These are phyloP conservation scores for Sitta europaea DNA, from an alignment of 2,113 vertebrate species.

Conservation along the genomic window DNA sequence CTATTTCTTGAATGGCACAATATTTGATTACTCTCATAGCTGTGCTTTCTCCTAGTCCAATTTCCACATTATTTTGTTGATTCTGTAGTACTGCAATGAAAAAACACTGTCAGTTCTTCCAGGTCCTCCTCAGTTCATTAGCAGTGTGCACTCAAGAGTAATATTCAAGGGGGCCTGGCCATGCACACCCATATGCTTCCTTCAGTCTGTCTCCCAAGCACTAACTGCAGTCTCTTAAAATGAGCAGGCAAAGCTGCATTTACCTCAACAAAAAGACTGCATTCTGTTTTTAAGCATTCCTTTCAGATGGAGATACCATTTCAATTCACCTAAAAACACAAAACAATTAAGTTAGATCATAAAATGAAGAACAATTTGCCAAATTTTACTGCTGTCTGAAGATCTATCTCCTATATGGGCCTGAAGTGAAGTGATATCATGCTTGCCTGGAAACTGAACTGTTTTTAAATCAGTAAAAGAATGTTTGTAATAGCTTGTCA, in stretches of 20 bases:
- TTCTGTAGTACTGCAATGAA: neutral
- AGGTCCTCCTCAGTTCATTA: neutral
- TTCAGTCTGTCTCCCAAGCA: neutral
- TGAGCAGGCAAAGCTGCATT: neutral
- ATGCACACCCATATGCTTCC: neutral
- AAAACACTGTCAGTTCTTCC: neutral
- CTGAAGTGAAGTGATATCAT: neutral
- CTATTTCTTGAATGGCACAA: neutral
- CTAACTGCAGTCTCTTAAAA: neutral
- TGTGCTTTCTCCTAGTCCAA: neutral
- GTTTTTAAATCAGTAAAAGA: neutral
- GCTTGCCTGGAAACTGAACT: neutral
- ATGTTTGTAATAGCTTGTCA: neutral
- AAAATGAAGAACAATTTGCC: neutral
- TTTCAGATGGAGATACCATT: neutral
- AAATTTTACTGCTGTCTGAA: neutral
- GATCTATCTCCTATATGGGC: neutral
- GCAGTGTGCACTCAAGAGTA: neutral
- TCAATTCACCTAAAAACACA: neutral
- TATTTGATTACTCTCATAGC: neutral
- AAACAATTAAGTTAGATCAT: neutral
- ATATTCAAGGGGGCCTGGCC: neutral
- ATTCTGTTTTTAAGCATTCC: neutral
- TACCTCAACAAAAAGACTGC: neutral
- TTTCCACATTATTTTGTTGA: neutral